Conservation (phyloP, 2,888 invertebrate species). For the Formica aserva region DNA sequence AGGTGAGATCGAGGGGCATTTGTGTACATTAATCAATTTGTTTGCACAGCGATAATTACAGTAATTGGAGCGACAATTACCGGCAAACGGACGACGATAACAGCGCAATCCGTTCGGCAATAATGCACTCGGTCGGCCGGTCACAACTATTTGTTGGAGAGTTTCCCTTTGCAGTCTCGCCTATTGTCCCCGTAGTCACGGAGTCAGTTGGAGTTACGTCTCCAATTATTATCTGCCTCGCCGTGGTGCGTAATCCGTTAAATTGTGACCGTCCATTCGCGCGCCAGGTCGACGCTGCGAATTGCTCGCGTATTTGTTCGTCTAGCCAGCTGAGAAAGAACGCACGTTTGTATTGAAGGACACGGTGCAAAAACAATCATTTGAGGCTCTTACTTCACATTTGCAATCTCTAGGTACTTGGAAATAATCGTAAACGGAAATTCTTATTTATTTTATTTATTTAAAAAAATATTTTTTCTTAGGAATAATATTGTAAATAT, state of each 20-base stretch:
- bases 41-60: conserved; percentile 62
- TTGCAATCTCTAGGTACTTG: neutral
- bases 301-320: conserved; percentile 55
- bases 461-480: neutral
- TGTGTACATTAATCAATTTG: conserved; percentile 66
- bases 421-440: neutral
- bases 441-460: too few relatives aligned
- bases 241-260: conserved; percentile 52
- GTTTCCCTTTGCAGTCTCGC: conserved; percentile 38
- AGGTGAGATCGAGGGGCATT: conserved; percentile 66
- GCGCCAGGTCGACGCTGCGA: conserved; percentile 34
- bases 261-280: conserved; percentile 39
- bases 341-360: conserved; percentile 33
- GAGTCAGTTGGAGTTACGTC: conserved; percentile 50
- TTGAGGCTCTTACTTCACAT: neutral
- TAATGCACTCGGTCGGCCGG: conserved; percentile 42
- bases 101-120: conserved; percentile 53
- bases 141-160: conserved; percentile 52
- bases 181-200: conserved; percentile 40
- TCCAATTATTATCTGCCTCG: conserved; percentile 51
- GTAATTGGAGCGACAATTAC: conserved; percentile 67
- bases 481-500: neutral
- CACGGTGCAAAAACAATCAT: conserved; percentile 9
- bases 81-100: conserved; percentile 57
- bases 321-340: conserved; percentile 42